Base-by-base conservation (phyloP, 2,113 vertebrate genomes). In the Triplophysa dalaica region DNA sequence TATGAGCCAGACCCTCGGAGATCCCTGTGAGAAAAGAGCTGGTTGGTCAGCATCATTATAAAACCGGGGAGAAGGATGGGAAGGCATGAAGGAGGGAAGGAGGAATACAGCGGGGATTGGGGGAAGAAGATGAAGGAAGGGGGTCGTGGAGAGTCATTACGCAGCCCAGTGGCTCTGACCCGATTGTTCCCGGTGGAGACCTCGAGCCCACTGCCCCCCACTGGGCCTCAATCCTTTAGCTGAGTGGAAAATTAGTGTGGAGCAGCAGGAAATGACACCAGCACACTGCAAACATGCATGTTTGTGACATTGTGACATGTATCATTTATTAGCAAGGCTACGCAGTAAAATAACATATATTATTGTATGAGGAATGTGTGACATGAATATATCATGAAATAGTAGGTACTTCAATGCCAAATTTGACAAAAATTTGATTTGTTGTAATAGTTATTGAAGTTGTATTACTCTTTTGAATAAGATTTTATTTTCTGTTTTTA, bases 121-220 rank as follows among this genome's bases (percentile, higher is more conserved):
- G 54, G 84, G 82, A 89, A 29, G 13, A 29, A 75, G 81, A 65
- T 45, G 29, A 80, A 76, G 83, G 86, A 87, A 65, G 54, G 78
- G 41, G 67, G 70, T 77, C 2, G 33, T 67, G 86, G 87, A 92
- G 93, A 94, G 93, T 94, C 93, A 96, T 97, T 96, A 96, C 93
- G 88, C 94, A 94, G 95, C 89, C 90, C 94, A 95, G 86, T 95
- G 94, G 90, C 92, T 94, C 91, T 94, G 94, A 94, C 90, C 94
- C 93, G 90, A 94, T 94, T 95, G 93, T 93, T 90, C 87, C 92
- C 89, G 87, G 88, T 90, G 89, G 92, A 90, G 90, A 90, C 90
- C 92, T 91, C 87, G 89, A 89, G 90, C 89, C 90, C 17, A 21
- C 14, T 65, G 86, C 91, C 90, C 90, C 89, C 87, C 84, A 83